Percentiles rank a stretch among this genome's conserved stretches.
Conservation (phyloP, 2,113 vertebrate species). For the Gymnobelideus leadbeateri region DNA sequence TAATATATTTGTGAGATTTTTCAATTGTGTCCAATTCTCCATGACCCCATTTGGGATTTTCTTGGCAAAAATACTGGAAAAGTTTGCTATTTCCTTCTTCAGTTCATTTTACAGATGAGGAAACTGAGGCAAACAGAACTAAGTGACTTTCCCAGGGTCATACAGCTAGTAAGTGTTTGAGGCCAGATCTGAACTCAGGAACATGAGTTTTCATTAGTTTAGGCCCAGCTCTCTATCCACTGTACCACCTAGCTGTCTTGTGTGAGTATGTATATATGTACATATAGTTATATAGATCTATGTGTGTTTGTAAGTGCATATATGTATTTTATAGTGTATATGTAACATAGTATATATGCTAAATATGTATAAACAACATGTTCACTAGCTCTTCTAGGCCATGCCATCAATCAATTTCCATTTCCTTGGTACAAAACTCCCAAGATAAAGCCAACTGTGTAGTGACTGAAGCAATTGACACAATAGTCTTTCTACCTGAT, state of each 20-base stretch:
- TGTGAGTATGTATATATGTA: too few species aligned
- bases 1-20: background rate
- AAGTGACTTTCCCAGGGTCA: background rate
- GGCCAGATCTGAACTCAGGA: background rate
- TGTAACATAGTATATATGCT: background rate
- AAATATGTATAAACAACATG: background rate
- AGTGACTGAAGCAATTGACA: conserved; percentile 63
- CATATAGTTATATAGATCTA: too few species aligned
- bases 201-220: background rate
- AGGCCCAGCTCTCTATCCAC: too few species aligned
- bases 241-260: too few species aligned
- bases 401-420: background rate
- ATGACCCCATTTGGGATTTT: background rate
- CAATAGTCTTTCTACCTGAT: conserved; percentile 70
- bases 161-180: background rate
- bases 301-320: too few species aligned
- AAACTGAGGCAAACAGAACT: background rate
- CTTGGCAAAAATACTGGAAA: background rate
- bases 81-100: background rate
- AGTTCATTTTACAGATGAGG: background rate
- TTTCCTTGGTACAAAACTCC: conserved; percentile 2
- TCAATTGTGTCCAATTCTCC: background rate
- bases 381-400: background rate
- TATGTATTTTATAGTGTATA: too few species aligned
- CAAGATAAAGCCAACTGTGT: background rate